Conservation (phyloP, 2,797 vertebrate genomes). For the Arnoldichthys spilopterus region DNA sequence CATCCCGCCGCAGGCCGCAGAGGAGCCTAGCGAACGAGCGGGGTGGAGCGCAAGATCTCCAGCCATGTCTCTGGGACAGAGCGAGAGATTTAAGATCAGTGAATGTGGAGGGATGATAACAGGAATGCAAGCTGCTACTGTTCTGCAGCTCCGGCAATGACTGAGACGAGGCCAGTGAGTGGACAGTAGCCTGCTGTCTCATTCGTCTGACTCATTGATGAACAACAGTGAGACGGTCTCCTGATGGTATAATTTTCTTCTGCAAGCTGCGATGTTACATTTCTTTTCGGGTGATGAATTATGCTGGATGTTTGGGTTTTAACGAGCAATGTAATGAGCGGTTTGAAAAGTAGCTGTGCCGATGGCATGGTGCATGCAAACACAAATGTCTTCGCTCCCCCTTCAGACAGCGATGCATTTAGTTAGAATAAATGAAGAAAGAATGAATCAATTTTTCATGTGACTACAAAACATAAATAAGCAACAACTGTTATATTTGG, state of each 20-base stretch:
- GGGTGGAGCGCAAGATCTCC: constrained; percentile 36
- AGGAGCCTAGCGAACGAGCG: constrained; percentile 39
- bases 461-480: constrained; percentile 37
- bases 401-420: constrained; percentile 30
- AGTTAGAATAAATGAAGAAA: constrained; percentile 3
- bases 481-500: constrained; percentile 35
- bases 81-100: constrained; percentile 39
- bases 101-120: constrained; percentile 31
- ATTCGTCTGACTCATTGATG: constrained; percentile 42
- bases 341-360: constrained; percentile 23
- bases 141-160: constrained; percentile 26
- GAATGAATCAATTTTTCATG: constrained; percentile 13
- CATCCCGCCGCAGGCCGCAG: constrained; percentile 52
- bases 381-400: constrained; percentile 26
- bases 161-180: constrained; percentile 29
- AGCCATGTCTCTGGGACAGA: constrained; percentile 32
- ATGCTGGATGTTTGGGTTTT: constrained; percentile 33
- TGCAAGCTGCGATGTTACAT: constrained; percentile 34
- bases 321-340: constrained; percentile 41
- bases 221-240: constrained; percentile 40
- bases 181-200: constrained; percentile 45
- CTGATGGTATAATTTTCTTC: constrained; percentile 40
- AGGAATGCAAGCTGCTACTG: constrained; percentile 28
- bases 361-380: background rate
- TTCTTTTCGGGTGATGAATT: constrained; percentile 29